phyloP scores from a whole-genome alignment of 2,797 vertebrate species.

The Bradypodion ventrale region DNA sequence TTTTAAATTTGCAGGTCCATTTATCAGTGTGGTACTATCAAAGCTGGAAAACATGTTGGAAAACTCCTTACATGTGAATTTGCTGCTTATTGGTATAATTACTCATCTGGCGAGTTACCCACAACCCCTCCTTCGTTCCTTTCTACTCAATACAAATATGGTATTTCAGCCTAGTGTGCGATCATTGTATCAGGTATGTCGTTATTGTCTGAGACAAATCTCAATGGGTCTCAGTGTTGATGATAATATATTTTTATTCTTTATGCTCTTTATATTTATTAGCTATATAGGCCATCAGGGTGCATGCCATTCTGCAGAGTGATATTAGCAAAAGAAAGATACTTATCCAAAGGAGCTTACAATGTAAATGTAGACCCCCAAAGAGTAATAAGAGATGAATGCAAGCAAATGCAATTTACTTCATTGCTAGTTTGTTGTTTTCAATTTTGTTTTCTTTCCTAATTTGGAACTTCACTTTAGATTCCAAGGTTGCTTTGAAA shows the following conservation, averaged over 20 bases:
- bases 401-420: neutral
- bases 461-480: neutral
- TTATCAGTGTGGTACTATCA: slow-evolving; percentile 93
- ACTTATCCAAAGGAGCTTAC: neutral
- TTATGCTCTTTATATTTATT: neutral
- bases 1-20: slow-evolving; percentile 83
- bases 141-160: slow-evolving; percentile 97
- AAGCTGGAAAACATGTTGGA: slow-evolving; percentile 98
- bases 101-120: slow-evolving; percentile 93
- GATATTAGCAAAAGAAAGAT: neutral
- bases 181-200: slow-evolving; percentile 92
- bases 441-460: neutral
- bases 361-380: neutral
- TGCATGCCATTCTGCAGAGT: neutral
- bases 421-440: neutral
- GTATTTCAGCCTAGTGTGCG: slow-evolving; percentile 96
- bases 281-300: neutral
- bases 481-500: neutral
- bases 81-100: slow-evolving; percentile 94
- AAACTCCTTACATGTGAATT: slow-evolving; percentile 92
- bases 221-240: neutral
- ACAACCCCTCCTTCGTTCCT: slow-evolving; percentile 94
- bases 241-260: neutral
- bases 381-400: neutral
- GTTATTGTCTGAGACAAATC: neutral